Percentiles rank a stretch among this genome's conserved stretches.
phyloP scores from a whole-genome alignment of 2,888 invertebrate species.

The Ennomos fuscantarius region DNA sequence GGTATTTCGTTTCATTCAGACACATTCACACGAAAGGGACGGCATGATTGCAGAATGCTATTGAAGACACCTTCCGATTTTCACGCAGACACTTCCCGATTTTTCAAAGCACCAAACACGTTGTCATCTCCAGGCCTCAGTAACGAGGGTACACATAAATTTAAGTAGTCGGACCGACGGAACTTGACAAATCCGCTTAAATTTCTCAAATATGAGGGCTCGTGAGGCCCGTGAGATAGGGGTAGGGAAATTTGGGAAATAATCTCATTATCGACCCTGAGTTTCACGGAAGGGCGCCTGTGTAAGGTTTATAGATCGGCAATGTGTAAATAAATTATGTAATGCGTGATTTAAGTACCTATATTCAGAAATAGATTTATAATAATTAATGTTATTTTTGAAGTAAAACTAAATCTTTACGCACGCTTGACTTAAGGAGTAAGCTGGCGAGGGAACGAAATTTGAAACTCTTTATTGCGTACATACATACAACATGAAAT shows the following conservation, averaged over 20 bases:
- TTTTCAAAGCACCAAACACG: slow-evolving; percentile 48
- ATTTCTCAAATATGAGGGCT: slow-evolving; percentile 63
- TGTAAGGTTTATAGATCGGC: slow-evolving; percentile 68
- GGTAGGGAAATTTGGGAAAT: slow-evolving; percentile 55
- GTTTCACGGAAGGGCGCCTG: slow-evolving; percentile 18
- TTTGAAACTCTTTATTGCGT: too few species aligned
- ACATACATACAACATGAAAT: too few species aligned
- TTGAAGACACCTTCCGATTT: slow-evolving; percentile 9
- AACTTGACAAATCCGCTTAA: slow-evolving; percentile 73
- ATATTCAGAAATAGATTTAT: not conserved
- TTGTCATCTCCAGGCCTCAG: slow-evolving; percentile 61
- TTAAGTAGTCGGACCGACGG: slow-evolving; percentile 60
- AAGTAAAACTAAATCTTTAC: too few species aligned
- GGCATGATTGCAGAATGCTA: not conserved
- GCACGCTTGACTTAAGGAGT: too few species aligned
- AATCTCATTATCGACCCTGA: slow-evolving; percentile 54
- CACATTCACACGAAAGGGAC: not conserved
- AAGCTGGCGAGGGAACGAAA: too few species aligned
- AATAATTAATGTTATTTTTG: too few species aligned
- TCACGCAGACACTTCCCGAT: slow-evolving; percentile 34
- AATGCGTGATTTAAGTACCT: too few species aligned
- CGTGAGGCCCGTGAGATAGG: slow-evolving; percentile 47
- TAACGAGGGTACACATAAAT: slow-evolving; percentile 69
- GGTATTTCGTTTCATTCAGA: too few species aligned
- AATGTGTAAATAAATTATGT: slow-evolving; percentile 5